A percentile compares a stretch with the other conserved stretches of the same genome.
Conservation (phyloP, 2,797 vertebrate species). For the Scolopax rusticola region DNA sequence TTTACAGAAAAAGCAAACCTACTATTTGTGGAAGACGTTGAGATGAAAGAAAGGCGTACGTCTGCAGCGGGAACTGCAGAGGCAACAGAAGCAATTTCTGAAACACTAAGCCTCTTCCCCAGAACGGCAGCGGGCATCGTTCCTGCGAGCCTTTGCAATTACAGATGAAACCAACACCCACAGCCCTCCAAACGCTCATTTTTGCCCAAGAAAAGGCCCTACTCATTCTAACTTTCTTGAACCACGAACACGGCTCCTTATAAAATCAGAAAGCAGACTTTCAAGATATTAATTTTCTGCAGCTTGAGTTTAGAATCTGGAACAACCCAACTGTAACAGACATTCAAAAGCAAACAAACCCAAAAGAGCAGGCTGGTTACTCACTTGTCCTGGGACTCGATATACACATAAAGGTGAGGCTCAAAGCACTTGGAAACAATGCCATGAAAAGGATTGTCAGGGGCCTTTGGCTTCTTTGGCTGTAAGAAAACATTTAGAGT, state of each 20-base stretch:
- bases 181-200: not conserved
- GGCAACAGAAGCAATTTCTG: slow-evolving; percentile 53
- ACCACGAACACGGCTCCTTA: not conserved
- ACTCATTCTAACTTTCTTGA: not conserved
- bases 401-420: slow-evolving; percentile 98
- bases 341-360: not conserved
- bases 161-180: not conserved
- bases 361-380: slow-evolving; percentile 60
- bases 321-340: not conserved
- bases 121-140: not conserved
- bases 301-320: not conserved
- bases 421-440: slow-evolving; percentile 99
- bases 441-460: slow-evolving; percentile 97
- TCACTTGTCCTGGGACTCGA: slow-evolving; percentile 99
- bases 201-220: not conserved
- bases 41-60: slow-evolving; percentile 10
- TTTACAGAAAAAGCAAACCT: slow-evolving; percentile 27
- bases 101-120: not conserved
- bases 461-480: slow-evolving; percentile 95
- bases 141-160: not conserved
- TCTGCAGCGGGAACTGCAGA: slow-evolving; percentile 56
- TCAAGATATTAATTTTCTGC: not conserved
- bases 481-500: slow-evolving; percentile 73
- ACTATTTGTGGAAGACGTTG: not conserved
- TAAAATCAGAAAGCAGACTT: not conserved